Evolutionary conservation across 2,888 invertebrate genomes (phyloP).

Genomic region (Drosophila ustulata): DNA sequence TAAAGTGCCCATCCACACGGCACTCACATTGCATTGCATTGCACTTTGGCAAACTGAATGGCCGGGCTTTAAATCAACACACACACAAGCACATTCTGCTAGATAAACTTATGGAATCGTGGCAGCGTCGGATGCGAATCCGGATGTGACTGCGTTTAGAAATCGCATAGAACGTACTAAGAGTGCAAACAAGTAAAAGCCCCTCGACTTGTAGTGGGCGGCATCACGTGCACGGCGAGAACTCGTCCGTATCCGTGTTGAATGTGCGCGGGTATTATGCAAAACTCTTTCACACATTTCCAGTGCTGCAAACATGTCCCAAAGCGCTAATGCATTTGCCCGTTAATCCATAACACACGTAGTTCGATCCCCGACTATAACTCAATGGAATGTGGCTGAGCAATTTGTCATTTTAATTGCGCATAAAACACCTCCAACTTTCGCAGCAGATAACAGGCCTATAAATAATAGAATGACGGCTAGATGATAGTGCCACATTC

Average conservation of each 20-base stretch:
- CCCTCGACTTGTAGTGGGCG: conserved; percentile 28
- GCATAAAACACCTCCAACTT: conserved; percentile 51
- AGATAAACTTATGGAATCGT: conserved; percentile 5
- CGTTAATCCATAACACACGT: conserved; percentile 29
- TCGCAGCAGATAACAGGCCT: conserved; percentile 1
- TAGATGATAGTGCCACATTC: background rate
- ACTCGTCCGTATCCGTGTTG: conserved; percentile 6
- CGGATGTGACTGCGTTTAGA: conserved; percentile 66
- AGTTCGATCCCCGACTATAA: background rate
- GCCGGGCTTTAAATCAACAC: conserved; percentile 28
- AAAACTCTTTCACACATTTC: conserved; percentile 44
- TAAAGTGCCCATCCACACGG: conserved; percentile 47
- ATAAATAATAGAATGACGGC: conserved; percentile 1
- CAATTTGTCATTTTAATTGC: conserved; percentile 72
- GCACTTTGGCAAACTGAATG: conserved; percentile 47
- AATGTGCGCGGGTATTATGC: conserved; percentile 21
- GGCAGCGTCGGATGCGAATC: conserved; percentile 46
- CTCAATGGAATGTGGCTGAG: conserved; percentile 19
- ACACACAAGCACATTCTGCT: background rate
- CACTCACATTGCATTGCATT: conserved; percentile 51
- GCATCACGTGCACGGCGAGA: conserved; percentile 3
- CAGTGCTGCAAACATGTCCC: conserved; percentile 8
- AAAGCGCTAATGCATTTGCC: conserved; percentile 59
- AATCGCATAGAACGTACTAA: conserved; percentile 53
- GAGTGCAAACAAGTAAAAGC: conserved; percentile 40